phyloP scores from a whole-genome alignment of 2,888 invertebrate genomes.

The Phaonia tiefii region DNA sequence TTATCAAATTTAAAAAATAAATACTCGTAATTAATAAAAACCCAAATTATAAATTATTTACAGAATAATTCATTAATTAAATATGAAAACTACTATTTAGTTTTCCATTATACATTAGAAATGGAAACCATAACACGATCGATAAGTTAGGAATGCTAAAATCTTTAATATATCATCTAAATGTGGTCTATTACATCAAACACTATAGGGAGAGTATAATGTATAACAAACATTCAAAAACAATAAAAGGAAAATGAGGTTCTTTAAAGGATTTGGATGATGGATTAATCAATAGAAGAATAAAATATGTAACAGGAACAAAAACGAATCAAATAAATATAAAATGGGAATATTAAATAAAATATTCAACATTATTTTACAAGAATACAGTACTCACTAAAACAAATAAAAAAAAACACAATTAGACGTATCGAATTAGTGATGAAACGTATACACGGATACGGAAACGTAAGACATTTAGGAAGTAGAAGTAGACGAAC shows the following conservation, averaged over 20 bases:
- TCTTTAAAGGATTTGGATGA: too few relatives aligned
- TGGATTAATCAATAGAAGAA: not conserved
- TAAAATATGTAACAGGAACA: not conserved
- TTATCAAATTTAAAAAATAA: too few relatives aligned
- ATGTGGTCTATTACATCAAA: too few relatives aligned
- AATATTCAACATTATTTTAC: conserved; percentile 61
- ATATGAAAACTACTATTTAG: too few relatives aligned
- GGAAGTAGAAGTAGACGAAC: conserved; percentile 50
- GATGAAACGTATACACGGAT: conserved; percentile 2
- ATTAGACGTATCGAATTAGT: conserved; percentile 15
- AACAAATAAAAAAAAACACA: conserved; percentile 17
- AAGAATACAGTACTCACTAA: conserved; percentile 57
- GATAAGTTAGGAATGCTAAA: too few relatives aligned
- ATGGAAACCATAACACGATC: too few relatives aligned
- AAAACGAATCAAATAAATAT: not conserved
- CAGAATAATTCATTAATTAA: too few relatives aligned
- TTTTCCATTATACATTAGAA: too few relatives aligned
- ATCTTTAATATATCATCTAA: too few relatives aligned
- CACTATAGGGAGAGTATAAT: not conserved
- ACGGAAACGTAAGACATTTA: conserved; percentile 27
- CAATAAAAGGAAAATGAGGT: not conserved
- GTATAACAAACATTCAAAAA: not conserved
- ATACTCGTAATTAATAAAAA: too few relatives aligned
- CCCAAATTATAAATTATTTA: too few relatives aligned
- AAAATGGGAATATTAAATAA: not conserved